Conservation (phyloP, 2,113 vertebrate species). For the Malurus melanocephalus region DNA sequence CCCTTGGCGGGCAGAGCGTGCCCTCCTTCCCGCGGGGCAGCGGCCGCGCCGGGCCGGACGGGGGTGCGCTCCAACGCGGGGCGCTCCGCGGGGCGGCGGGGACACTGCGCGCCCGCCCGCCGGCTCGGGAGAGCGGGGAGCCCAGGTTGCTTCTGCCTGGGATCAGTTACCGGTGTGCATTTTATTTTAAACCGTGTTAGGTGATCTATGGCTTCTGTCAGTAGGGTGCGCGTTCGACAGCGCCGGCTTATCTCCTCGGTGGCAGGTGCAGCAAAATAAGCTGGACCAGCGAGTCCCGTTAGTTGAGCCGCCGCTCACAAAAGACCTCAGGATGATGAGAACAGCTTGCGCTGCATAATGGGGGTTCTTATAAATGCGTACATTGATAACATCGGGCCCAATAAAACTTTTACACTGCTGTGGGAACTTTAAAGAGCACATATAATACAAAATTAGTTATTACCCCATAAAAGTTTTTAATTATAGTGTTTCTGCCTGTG, state of each 20-base stretch:
- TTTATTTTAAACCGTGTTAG: not conserved
- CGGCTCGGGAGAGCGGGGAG: not conserved
- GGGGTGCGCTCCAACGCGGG: not conserved
- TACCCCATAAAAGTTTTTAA: slow-evolving; percentile 72
- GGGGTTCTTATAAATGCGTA: slow-evolving; percentile 5
- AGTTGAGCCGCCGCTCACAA: not conserved
- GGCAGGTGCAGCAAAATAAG: slow-evolving; percentile 50
- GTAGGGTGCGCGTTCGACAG: not conserved
- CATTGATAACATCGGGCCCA: slow-evolving; percentile 34
- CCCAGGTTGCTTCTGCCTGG: not conserved
- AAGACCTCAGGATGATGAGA: not conserved
- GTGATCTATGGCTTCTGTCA: not conserved
- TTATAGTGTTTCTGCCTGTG: slow-evolving; percentile 58
- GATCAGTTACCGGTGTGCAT: not conserved
- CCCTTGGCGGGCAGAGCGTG: not conserved
- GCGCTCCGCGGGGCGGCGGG: not conserved
- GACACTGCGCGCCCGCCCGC: not conserved
- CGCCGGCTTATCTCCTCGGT: not conserved
- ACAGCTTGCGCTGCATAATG: not conserved
- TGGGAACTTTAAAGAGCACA: slow-evolving; percentile 65
- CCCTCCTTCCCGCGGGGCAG: not conserved
- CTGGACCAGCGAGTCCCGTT: not conserved
- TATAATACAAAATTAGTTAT: slow-evolving; percentile 66
- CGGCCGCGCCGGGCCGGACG: not conserved
- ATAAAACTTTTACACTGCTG: slow-evolving; percentile 65